Base-by-base conservation (phyloP, 2,113 vertebrate species). In the Aspidoscelis tigris region DNA sequence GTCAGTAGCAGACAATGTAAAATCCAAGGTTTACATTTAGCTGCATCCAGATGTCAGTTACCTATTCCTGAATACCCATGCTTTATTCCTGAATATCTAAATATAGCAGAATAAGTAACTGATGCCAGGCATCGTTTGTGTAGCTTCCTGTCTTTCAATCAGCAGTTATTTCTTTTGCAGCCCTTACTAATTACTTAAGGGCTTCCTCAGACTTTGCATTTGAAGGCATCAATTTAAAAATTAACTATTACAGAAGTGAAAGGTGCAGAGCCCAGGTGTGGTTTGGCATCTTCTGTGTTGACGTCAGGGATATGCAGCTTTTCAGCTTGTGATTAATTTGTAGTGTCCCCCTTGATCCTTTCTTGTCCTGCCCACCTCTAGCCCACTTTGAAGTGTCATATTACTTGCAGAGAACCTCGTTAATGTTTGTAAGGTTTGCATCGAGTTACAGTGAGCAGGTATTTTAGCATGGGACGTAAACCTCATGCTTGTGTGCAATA, bases 331-430 rank as follows among this genome's bases (percentile, higher is more conserved):
- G 71, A 74, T 44, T n/a, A 64, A 74, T 82, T 82, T 43, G 64
- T 82, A 2, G 8, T 44, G 39, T 26, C 24, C 21, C 22, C 41
- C 14, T 65, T 65, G 39, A 74, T 82, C 43, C 64, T 73, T 86
- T 88, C 39, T 12, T 21, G 84, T 39, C 84, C 81, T 22, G 33
- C 44, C 79, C 3, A 88, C 75, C 18, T 61, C 14, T 18, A 4
- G 12, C 58, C 58, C 58, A 61, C 24, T 16, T 0, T 41, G n/a
- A 24, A 77, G 26, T 80, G 12, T 12, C 81, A 84, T 1, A 74
- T 8, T 43, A 0, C 78, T 7, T 74, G 24, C 18, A 43, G 26
- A 6, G 16, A 22, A 61, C 33, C 78, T 86, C 44, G 75, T 26
- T 43, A 82, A 0, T 81, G 61, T 79, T 75, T 26, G 39, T 26